Evolutionary conservation across 1,140 invertebrate species (phyloP), one percentile per base, ranked within the genome.

Genomic region (Rhopalosiphum padi): DNA sequence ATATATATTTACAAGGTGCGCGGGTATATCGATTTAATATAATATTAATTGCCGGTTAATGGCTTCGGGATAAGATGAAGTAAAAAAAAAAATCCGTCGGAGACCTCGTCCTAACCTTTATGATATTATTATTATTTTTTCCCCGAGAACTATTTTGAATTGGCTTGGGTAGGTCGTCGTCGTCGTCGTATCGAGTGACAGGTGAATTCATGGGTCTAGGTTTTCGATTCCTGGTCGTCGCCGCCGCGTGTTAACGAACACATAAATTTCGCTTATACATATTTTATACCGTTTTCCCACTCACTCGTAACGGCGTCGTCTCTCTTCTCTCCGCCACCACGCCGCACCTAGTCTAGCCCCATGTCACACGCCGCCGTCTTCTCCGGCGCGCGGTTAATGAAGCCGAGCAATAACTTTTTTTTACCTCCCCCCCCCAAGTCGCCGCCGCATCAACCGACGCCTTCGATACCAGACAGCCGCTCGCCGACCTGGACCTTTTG

Each of bases 341-440:
- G 11, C 1, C 30, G 1, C 60, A 77, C 60, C 60, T 37, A 37
- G 37, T 37, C 60, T 77, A 77, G 60, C n/a, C 60, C 60, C 60
- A 4, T 77, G 60, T n/a, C 60, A 77, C 60, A n/a, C 15, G 60
- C 60, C 60, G 15, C 48, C 60, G 60, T 77, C 60, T 77, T 77
- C 60, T 77, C 15, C 60, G 30, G 4, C 77, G 43, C n/a, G 91
- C 15, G 91, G 91, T 93, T 93, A 93, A 93, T 93, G 91, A 85
- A 93, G 91, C 91, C 48, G 91, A 85, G 48, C n/a, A 93, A 93
- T 93, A 85, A 85, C 48, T 93, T 93, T 93, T 93, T 86, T 86
- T 93, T 85, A 25, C 35, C 41, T 25, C 43, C 9, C 15, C 8
- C 3, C 53, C 60, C 5, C 23, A n/a, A n/a, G 1, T 3, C 25